Base-by-base conservation (phyloP, 1,140 invertebrate genomes). In the Drosophila arawakana region DNA sequence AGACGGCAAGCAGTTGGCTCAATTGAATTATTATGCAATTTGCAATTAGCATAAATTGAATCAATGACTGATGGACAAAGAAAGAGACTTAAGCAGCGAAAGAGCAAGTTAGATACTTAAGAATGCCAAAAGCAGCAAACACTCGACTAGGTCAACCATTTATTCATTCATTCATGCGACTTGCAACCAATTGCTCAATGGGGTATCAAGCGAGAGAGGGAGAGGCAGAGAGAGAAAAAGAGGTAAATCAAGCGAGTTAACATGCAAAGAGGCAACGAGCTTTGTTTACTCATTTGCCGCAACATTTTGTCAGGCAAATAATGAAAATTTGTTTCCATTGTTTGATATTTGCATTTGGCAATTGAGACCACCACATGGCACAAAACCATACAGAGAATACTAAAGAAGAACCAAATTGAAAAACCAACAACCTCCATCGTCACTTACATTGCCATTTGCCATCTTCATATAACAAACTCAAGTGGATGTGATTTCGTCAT, bases 11-110 rank as follows among this genome's bases (percentile, higher is more conserved):
- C 37, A 37, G 65, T 72, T 62, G 67, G 61, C 62, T 69, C 71
- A 78, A 81, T 76, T 89, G 84, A 88, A 78, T 76, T 90, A 89
- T 89, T 89, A 89, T 84, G 85, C 84, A 89, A 89, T 90, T 88
- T 83, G 83, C 84, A 86, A 88, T 83, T 89, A 90, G 85, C 85
- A 84, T 90, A 88, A 90, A 88, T 88, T 88, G 84, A 89, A 88
- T 72, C 68, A 80, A 66, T 78, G 58, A 34, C 18, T 9, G 46
- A 43, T 21, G 25, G 37, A 43, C 11, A 43, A n/a, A 43, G 41
- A 43, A 10, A 9, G 8, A 39, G 37, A 39, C 8, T 39, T 10
- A 10, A 10, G 8, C 3, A 59, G n/a, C 41, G 46, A 76, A 70
- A 63, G 63, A 68, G 41, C 54, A 7, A 55, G 41, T 30, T 11